Percentiles rank a stretch among this genome's conserved stretches.
Conservation (phyloP, 92 coral and sea anemone genomes). For the Umimayanthus kanabou region DNA sequence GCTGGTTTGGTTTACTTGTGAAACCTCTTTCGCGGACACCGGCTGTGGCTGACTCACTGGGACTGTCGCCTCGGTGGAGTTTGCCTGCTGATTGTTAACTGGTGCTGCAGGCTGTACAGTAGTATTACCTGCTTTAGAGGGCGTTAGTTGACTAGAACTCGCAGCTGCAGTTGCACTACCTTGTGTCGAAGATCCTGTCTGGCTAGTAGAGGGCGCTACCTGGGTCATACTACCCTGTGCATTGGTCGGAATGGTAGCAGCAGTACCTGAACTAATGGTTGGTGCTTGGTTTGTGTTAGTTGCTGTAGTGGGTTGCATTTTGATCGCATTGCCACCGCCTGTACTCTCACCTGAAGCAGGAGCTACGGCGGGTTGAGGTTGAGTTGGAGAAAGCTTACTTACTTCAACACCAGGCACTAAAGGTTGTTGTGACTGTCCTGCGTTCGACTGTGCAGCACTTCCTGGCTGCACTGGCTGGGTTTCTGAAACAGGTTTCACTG, state of each 20-base stretch:
- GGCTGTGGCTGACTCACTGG: not conserved
- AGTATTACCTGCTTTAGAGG: not conserved
- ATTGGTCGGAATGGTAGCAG: not conserved
- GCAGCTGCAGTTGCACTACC: not conserved
- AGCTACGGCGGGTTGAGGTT: not conserved
- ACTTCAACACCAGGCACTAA: slow-evolving; percentile 14
- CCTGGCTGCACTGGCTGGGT: not conserved
- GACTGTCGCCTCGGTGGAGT: not conserved
- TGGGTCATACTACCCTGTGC: not conserved
- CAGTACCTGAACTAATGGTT: not conserved
- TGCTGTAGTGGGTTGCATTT: not conserved
- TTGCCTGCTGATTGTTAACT: not conserved
- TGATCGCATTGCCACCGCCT: not conserved
- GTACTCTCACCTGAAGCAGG: not conserved
- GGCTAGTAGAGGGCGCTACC: not conserved
- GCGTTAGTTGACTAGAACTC: not conserved
- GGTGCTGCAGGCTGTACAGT: not conserved
- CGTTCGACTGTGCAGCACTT: not conserved
- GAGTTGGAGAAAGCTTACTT: not conserved
- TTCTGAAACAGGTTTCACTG: too few relatives aligned
- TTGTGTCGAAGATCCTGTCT: not conserved
- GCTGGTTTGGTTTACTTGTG: not conserved
- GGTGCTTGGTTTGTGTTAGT: not conserved
- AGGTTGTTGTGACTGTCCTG: not conserved
- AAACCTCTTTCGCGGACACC: not conserved